Evolutionary conservation across 2,888 invertebrate species (phyloP), one percentile per base, ranked within the genome.

Genomic region (Caenorhabditis doughertyi): DNA sequence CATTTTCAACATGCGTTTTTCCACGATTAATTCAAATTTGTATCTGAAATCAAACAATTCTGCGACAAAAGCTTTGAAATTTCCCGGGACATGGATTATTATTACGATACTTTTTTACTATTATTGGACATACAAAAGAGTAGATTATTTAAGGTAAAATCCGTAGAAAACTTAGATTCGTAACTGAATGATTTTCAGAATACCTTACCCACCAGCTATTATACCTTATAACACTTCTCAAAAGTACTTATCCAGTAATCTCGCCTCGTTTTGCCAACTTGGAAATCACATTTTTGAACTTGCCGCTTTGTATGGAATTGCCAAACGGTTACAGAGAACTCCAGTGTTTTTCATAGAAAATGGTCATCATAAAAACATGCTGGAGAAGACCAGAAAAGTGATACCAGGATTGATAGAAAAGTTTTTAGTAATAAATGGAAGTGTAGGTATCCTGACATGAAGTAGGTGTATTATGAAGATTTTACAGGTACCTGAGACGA

Each of bases 201-300:
- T 55, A 4, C 32, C 18, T 7, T 55, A 55, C 13, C 55, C 55
- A 0, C 29, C 55, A 13, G 55, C 55, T 4, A 2, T 8, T 1
- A 3, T 55, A 16, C 9, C 11, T 2, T 55, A 32, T 16, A 27
- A 55, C 29, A 29, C 55, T 32, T 23, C 55, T n/a, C 9, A 29
- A 29, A 16, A 32, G 7, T 55, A 29, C 16, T n/a, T 55, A 3
- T 55, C 55, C 5, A 55, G 55, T 23, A 55, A 55, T 29, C 23
- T 55, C 21, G 55, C 55, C 7, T 27, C 55, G 9, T n/a, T n/a
- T 27, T 29, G n/a, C 16, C 35, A 27, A 23, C 29, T 60, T 3
- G 58, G 58, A 39, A 60, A 60, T 21, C 18, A 60, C 13, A 60
- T 60, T 60, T 60, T 60, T n/a, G 58, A 60, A n/a, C 13, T 60